Evolutionary conservation across 1,140 invertebrate genomes (phyloP).

Genomic region (Stenopsyche tienmushanensis): DNA sequence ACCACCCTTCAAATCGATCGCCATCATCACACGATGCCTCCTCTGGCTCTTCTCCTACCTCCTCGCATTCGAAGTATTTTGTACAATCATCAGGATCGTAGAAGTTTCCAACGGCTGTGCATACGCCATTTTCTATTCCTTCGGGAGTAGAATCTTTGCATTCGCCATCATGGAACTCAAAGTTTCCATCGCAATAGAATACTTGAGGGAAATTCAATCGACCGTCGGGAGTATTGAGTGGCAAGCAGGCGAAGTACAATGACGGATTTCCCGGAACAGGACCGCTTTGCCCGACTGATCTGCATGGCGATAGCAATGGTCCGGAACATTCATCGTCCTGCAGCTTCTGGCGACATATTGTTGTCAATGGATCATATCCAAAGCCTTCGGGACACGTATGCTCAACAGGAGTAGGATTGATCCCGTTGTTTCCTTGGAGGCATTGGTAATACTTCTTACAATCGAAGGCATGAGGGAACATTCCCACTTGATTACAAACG

Average conservation of each 20-base stretch:
- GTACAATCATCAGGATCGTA: slow-evolving; percentile 44
- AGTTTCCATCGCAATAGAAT: background rate
- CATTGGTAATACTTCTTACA: background rate
- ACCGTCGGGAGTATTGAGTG: background rate
- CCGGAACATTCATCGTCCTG: background rate
- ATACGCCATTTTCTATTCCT: background rate
- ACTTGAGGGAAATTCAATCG: background rate
- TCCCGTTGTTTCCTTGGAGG: too few relatives aligned
- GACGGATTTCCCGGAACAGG: background rate
- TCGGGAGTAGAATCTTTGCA: background rate
- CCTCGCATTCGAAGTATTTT: background rate
- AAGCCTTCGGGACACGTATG: too few relatives aligned
- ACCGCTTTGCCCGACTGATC: background rate
- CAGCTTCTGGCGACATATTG: slow-evolving; percentile 2
- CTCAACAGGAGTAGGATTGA: too few relatives aligned
- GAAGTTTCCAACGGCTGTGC: slow-evolving; percentile 42
- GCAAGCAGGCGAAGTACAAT: background rate
- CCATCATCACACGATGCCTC: background rate
- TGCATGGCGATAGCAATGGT: background rate
- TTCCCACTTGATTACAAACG: background rate
- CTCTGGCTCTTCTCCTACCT: background rate
- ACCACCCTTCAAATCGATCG: background rate
- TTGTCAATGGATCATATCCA: slow-evolving; percentile 15
- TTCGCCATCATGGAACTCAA: background rate
- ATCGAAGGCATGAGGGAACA: background rate